Base-by-base conservation (phyloP, 2,888 invertebrate species). In the Watsonalla cultraria region DNA sequence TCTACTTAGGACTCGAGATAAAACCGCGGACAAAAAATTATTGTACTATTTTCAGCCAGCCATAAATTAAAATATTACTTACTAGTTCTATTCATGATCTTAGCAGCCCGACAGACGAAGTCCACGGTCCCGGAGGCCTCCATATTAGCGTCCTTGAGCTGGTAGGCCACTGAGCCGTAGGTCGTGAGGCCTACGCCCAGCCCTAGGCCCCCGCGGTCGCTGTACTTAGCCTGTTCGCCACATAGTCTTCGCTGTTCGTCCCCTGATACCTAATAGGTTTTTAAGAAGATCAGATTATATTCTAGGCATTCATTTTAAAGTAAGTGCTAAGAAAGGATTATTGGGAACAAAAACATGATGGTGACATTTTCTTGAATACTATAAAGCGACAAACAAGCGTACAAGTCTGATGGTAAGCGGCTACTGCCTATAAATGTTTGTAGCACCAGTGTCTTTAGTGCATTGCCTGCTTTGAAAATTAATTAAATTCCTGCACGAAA, bases 101-200 rank as follows among this genome's bases (percentile, higher is more conserved):
- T 92, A 50, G 95, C 91, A 0, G 95, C 95, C 56, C 94, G 92
- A 78, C 93, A 93, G 9, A 95, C 93, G 70, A 95, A 95, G 79
- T 95, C 95, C 64, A 94, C 93, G 0, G 94, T 94, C 7, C 94
- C 93, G 2, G 92, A 93, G 0, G 95, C 94, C 72, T 96, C 95
- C 86, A 94, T 92, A 67, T 95, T 95, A 54, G 95, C 95, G 66
- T 95, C 95, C 68, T 95, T 95, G 54, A 96, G 91, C 80, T 95
- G 95, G 73, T 95, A 95, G 45, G 94, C 94, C 65, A 95, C 93
- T 2, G 95, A 95, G 51, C 95, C 95, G 73, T 95, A 95, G 0
- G 94, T 94, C 5, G 94, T 93, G 5, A 92, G 88, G 0, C 91
- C 90, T 4, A 91, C 82, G 0, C 90, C 91, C 0, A 90, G 71